Base-by-base conservation (phyloP, 2,113 vertebrate species). In the Phoenicopterus ruber region DNA sequence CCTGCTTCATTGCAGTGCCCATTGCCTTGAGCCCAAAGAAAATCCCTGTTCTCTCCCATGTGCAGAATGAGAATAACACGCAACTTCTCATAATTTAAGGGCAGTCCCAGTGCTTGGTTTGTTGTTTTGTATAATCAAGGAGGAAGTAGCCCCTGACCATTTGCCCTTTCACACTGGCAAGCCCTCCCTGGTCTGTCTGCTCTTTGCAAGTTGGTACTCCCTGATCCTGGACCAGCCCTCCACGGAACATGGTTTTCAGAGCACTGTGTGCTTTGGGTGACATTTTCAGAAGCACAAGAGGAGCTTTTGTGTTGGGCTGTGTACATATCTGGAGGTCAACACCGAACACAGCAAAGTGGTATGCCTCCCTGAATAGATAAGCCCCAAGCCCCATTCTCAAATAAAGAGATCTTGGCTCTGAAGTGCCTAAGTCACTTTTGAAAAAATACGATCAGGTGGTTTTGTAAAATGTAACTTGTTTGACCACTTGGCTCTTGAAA, bases 211-310 rank as follows among this genome's bases (percentile, higher is more conserved):
- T 66, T 96, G 89, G 16, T 69, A 31, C 25, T 91, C 34, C 28
- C 40, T 66, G 72, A 84, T 86, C 61, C 66, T 47, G 47, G 38
- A 73, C 54, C 52, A 92, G 14, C 11, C 49, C 29, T 72, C 40
- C 26, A 80, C 46, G 85, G 61, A 94, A 65, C 1, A 4, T 11
- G 32, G 50, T 61, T 95, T 93, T 80, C 49, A 85, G 84, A 90
- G 59, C 82, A 73, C 74, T 95, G 55, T 93, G 74, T 94, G 86
- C 52, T 94, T 93, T 91, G 74, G 84, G 38, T 97, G 91, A 80
- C 86, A 94, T 95, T 96, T 95, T 89, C 86, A 93, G 87, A 44
- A 70, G 58, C 46, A 96, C 83, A 95, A 95, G 72, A 80, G 78
- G 15, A 96, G 89, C 85, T 94, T 96, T 95, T 97, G 81, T 96